These are phyloP conservation scores for Triplophysa dalaica DNA, from an alignment of 2,113 vertebrate genomes.

Conservation along the genomic window DNA sequence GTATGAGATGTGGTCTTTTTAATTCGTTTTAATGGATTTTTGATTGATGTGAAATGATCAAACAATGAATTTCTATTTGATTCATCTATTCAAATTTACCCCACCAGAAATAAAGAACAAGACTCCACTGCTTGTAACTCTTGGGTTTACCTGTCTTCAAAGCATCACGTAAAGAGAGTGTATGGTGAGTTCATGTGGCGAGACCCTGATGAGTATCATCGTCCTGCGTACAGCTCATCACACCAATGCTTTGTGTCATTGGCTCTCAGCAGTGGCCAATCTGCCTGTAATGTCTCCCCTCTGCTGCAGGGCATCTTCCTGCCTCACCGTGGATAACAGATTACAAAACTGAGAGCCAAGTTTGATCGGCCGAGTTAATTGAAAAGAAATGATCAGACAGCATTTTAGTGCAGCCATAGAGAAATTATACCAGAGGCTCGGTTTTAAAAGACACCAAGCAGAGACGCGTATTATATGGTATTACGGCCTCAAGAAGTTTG, in stretches of 20 bases:
- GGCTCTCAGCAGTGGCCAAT: slow-evolving; percentile 48
- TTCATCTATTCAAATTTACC: no score
- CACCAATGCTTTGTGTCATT: slow-evolving; percentile 32
- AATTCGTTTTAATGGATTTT: no score
- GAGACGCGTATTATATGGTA: not conserved
- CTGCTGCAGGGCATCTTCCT: slow-evolving; percentile 30
- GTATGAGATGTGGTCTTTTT: no score
- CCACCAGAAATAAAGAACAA: no score
- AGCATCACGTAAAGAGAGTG: not conserved
- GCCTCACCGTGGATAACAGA: slow-evolving; percentile 35
- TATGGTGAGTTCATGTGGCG: slow-evolving; percentile 16
- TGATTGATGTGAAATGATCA: no score
- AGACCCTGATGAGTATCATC: slow-evolving; percentile 16
- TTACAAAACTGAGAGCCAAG: slow-evolving; percentile 35
- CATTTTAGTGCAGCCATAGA: not conserved
- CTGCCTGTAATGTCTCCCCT: slow-evolving; percentile 38
- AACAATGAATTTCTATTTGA: no score
- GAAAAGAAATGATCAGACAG: slow-evolving; percentile 41
- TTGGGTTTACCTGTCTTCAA: not conserved
- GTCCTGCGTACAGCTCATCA: slow-evolving; percentile 36
- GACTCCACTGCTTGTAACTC: not conserved
- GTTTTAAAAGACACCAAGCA: not conserved
- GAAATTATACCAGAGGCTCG: not conserved
- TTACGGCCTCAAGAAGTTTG: slow-evolving; percentile 14
- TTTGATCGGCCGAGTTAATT: slow-evolving; percentile 38